These are phyloP conservation scores for Zapornia atra DNA, from an alignment of 2,113 vertebrate genomes.

Conservation along the genomic window DNA sequence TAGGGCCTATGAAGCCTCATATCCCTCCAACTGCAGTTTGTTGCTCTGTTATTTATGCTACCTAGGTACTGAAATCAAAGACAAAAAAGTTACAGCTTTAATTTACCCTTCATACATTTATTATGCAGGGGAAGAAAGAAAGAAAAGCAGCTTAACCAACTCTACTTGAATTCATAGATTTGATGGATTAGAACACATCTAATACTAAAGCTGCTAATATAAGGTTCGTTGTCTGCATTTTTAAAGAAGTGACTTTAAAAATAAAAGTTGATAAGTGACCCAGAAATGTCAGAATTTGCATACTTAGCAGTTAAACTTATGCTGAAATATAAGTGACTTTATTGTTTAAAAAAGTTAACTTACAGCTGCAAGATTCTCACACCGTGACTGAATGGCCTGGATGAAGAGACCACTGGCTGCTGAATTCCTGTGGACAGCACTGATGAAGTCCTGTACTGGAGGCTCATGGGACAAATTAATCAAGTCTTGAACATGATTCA, in stretches of 20 bases:
- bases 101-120: not conserved
- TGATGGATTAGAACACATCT: not conserved
- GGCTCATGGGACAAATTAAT: conserved; percentile 94
- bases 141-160: not conserved
- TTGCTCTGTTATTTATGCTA: not conserved
- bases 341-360: conserved; percentile 51
- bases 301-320: not conserved
- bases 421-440: conserved; percentile 94
- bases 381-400: conserved; percentile 96
- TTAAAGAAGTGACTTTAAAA: not conserved
- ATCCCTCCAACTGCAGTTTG: not conserved
- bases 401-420: conserved; percentile 98
- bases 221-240: not conserved
- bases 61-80: not conserved
- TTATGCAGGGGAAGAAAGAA: not conserved
- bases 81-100: not conserved
- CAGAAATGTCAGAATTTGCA: conserved; percentile 19
- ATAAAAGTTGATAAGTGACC: not conserved
- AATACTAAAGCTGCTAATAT: not conserved
- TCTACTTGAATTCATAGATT: not conserved
- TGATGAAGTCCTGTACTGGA: conserved; percentile 97
- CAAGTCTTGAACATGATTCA: conserved; percentile 95
- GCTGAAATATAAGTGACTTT: not conserved
- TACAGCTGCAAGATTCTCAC: conserved; percentile 91
- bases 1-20: not conserved